These are phyloP conservation scores for Hippoglossus stenolepis DNA, from an alignment of 2,113 vertebrate species.

Conservation along the genomic window DNA sequence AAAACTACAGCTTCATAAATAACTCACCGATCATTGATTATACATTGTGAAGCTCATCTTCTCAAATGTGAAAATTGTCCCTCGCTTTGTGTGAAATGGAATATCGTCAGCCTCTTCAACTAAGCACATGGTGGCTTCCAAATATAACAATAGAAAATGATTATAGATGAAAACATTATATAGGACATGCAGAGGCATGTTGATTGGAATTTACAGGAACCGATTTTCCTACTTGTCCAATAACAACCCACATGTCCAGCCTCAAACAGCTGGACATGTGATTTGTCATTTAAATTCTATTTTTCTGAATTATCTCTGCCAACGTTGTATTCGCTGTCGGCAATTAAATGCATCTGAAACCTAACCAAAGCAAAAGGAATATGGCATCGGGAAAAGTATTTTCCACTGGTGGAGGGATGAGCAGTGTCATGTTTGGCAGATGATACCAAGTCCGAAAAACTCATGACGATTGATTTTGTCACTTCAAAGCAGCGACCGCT, in stretches of 20 bases:
- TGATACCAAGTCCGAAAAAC: background rate
- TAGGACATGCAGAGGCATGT: too few relatives aligned
- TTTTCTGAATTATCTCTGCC: background rate
- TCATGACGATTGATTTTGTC: background rate
- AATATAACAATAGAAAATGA: too few relatives aligned
- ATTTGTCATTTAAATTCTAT: background rate
- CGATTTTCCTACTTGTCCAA: background rate
- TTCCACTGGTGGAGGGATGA: background rate
- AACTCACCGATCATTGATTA: too few relatives aligned
- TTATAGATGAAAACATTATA: too few relatives aligned
- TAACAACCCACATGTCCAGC: background rate
- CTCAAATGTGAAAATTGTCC: too few relatives aligned
- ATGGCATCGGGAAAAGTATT: constrained; percentile 8
- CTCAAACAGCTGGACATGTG: background rate
- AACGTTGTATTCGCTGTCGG: background rate
- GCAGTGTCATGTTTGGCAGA: constrained; percentile 13
- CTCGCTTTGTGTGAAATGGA: too few relatives aligned
- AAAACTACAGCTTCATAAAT: too few relatives aligned
- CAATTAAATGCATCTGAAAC: constrained; percentile 20
- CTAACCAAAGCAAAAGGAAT: constrained; percentile 1
- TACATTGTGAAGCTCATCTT: too few relatives aligned
- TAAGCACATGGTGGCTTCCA: too few relatives aligned
- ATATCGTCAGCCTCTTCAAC: too few relatives aligned
- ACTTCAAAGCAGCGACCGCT: constrained; percentile 38
- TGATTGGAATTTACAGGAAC: too few relatives aligned